These are phyloP conservation scores for Chlorospingus flavigularis DNA, from an alignment of 2,797 vertebrate genomes.

Conservation along the genomic window DNA sequence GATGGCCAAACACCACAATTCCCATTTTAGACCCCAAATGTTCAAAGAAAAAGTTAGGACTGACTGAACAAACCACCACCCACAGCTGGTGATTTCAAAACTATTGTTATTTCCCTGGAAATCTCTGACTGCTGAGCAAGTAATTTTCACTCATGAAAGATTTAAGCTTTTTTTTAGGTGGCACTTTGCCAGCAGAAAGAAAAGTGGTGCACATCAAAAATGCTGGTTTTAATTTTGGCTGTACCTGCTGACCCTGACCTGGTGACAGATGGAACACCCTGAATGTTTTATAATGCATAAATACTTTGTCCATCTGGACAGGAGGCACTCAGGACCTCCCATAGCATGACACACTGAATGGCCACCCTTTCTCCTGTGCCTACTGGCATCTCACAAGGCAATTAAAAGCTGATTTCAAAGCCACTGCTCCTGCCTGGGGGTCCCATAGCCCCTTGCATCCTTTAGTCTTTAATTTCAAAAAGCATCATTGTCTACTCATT, in stretches of 20 bases:
- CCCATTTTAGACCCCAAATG: background rate
- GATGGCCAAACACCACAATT: background rate
- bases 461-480: background rate
- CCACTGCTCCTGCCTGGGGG: background rate
- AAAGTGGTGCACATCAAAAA: background rate
- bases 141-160: background rate
- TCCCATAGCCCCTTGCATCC: background rate
- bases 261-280: background rate
- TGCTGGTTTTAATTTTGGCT: background rate
- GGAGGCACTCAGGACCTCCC: background rate
- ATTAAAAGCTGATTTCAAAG: background rate
- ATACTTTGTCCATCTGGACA: background rate
- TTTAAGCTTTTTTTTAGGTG: background rate
- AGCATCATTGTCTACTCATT: background rate
- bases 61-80: background rate
- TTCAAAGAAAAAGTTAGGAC: background rate
- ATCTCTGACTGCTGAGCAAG: background rate
- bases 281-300: background rate
- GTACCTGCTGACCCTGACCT: background rate
- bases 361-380: background rate
- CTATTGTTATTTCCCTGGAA: background rate
- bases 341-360: background rate
- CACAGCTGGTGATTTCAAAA: background rate
- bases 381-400: background rate
- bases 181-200: background rate